phyloP scores from a whole-genome alignment of 2,113 vertebrate genomes.

The Symphodus melops region DNA sequence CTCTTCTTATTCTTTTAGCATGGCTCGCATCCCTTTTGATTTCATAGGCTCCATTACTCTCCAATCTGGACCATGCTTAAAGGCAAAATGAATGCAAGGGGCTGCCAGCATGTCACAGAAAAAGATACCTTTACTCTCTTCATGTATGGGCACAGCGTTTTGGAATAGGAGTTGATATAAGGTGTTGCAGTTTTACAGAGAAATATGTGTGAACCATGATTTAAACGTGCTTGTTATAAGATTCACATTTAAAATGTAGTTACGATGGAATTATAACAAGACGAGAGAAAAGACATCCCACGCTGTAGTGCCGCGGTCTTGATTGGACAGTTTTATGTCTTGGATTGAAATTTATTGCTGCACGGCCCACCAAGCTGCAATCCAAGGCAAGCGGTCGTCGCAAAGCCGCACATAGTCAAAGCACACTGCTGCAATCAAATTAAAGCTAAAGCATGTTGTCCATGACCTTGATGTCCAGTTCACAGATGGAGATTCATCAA shows the following conservation, averaged over 20 bases:
- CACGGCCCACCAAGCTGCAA: constrained; percentile 22
- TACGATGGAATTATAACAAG: constrained; percentile 15
- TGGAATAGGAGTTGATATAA: not conserved
- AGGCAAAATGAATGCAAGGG: constrained; percentile 56
- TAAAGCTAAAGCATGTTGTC: constrained; percentile 45
- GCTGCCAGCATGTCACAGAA: constrained; percentile 42
- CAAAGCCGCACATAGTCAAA: constrained; percentile 30
- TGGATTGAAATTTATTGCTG: constrained; percentile 50
- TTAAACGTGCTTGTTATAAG: constrained; percentile 5
- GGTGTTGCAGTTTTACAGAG: not conserved
- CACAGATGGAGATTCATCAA: constrained; percentile 57
- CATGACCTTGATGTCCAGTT: constrained; percentile 44
- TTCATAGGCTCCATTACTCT: constrained; percentile 77
- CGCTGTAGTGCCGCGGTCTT: constrained; percentile 13
- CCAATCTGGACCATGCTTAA: constrained; percentile 68
- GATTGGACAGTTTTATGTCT: constrained; percentile 59
- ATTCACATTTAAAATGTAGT: constrained; percentile 22
- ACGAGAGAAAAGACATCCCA: not conserved
- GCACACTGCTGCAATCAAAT: constrained; percentile 44
- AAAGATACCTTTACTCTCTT: constrained; percentile 17
- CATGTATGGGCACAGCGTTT: constrained; percentile 15
- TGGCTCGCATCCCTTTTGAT: constrained; percentile 65
- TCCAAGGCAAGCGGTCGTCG: constrained; percentile 27
- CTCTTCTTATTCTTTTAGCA: constrained; percentile 64
- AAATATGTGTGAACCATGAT: constrained; percentile 6